Evolutionary conservation across 1,140 invertebrate genomes (phyloP).

Genomic region (Ceratosolen solmsi): DNA sequence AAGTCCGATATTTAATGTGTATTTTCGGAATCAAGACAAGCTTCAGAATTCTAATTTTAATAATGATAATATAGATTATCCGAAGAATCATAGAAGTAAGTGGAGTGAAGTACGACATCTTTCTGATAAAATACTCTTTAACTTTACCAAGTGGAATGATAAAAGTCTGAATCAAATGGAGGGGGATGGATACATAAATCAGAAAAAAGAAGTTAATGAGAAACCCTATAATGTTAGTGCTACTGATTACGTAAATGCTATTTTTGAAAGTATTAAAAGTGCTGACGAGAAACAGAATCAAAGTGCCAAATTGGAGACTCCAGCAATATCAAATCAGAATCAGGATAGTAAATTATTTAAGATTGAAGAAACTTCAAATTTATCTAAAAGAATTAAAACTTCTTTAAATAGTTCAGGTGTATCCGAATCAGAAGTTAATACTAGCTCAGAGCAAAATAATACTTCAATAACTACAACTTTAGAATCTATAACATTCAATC

Average conservation of each 20-base stretch:
- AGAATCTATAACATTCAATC: background rate
- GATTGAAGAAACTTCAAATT: constrained; percentile 4
- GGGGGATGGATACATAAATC: background rate
- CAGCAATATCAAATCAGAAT: background rate
- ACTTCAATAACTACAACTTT: constrained; percentile 52
- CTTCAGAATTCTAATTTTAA: constrained; percentile 18
- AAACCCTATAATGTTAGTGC: constrained; percentile 58
- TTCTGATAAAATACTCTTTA: constrained; percentile 55
- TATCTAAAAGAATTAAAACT: constrained; percentile 9
- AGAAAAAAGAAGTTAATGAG: constrained; percentile 18
- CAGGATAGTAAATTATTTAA: constrained; percentile 59
- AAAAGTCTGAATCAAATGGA: constrained; percentile 44
- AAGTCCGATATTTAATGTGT: constrained; percentile 40
- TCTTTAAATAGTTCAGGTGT: constrained; percentile 23
- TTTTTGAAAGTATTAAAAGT: constrained; percentile 70
- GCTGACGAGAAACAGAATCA: constrained; percentile 58
- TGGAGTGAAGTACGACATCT: constrained; percentile 69
- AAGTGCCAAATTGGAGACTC: constrained; percentile 34
- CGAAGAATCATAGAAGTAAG: constrained; percentile 67
- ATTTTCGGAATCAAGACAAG: constrained; percentile 21
- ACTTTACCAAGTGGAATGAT: constrained; percentile 55
- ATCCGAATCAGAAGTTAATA: background rate
- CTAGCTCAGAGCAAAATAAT: background rate
- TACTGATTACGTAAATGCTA: constrained; percentile 69
- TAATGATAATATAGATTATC: constrained; percentile 55